A percentile compares a stretch with the other conserved stretches of the same genome.
Conservation (phyloP, 2,888 invertebrate species). For the Perizoma flavofasciatum region DNA sequence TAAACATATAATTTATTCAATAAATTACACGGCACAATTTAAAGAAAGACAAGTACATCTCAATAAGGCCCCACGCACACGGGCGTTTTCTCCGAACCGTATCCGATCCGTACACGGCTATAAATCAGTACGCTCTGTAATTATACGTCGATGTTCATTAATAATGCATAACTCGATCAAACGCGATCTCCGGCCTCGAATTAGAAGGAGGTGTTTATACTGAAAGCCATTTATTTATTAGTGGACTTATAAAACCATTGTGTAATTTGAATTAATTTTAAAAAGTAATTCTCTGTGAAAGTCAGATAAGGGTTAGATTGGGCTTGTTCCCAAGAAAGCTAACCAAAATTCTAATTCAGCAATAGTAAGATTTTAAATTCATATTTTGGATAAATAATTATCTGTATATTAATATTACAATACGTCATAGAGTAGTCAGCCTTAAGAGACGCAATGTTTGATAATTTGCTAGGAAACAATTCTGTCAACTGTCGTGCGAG, state of each 20-base stretch:
- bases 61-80: conserved; percentile 41
- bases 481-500: too few relatives aligned
- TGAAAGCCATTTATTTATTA: conserved; percentile 27
- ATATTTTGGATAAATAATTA: too few relatives aligned
- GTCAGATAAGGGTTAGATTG: too few relatives aligned
- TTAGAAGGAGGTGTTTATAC: conserved; percentile 47
- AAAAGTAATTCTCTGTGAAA: too few relatives aligned
- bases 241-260: conserved; percentile 1
- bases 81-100: conserved; percentile 36
- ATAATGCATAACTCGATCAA: conserved; percentile 83
- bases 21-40: conserved; percentile 26
- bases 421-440: too few relatives aligned
- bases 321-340: too few relatives aligned
- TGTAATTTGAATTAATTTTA: conserved; percentile 32
- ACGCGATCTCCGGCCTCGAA: conserved; percentile 48
- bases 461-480: too few relatives aligned
- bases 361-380: too few relatives aligned
- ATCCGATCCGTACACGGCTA: conserved; percentile 38
- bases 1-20: conserved; percentile 1
- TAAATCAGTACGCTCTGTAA: conserved; percentile 73
- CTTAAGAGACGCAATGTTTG: too few relatives aligned
- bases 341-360: too few relatives aligned
- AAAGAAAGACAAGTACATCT: conserved; percentile 31
- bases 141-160: conserved; percentile 75
- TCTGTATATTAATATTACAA: too few relatives aligned